Evolutionary conservation across 2,113 vertebrate species (phyloP).

Genomic region (Vireo altiloquus): DNA sequence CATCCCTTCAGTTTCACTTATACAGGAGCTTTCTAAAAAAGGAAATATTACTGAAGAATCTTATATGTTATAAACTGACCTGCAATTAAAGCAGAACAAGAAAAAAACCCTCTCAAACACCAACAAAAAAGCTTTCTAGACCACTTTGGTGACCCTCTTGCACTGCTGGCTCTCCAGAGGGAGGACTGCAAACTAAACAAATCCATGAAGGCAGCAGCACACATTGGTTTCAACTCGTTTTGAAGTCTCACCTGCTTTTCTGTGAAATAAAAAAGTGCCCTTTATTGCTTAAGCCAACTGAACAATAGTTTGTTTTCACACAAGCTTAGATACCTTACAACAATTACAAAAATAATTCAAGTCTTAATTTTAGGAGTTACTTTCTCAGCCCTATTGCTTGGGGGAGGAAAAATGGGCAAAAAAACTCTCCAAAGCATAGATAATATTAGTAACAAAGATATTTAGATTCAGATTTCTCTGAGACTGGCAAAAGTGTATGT

Average conservation of each 20-base stretch:
- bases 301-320: not conserved
- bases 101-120: accelerated
- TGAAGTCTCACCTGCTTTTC: not conserved
- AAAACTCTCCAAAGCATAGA: not conserved
- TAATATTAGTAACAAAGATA: not conserved
- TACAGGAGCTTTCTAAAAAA: not conserved
- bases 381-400: not conserved
- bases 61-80: not conserved
- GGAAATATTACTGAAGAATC: not conserved
- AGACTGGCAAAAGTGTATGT: not conserved
- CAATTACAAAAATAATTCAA: not conserved
- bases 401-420: not conserved
- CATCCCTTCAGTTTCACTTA: not conserved
- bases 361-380: not conserved
- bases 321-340: not conserved
- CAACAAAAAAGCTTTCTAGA: not conserved
- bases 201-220: not conserved
- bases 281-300: not conserved
- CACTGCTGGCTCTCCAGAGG: not conserved
- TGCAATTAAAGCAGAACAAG: not conserved
- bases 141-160: not conserved
- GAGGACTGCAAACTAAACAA: not conserved
- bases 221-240: not conserved
- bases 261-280: not conserved
- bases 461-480: not conserved